These are phyloP conservation scores for Hydractinia symbiolongicarpus DNA, from an alignment of 30 jellyfish, hydroid and myxozoan genomes.

Conservation along the genomic window DNA sequence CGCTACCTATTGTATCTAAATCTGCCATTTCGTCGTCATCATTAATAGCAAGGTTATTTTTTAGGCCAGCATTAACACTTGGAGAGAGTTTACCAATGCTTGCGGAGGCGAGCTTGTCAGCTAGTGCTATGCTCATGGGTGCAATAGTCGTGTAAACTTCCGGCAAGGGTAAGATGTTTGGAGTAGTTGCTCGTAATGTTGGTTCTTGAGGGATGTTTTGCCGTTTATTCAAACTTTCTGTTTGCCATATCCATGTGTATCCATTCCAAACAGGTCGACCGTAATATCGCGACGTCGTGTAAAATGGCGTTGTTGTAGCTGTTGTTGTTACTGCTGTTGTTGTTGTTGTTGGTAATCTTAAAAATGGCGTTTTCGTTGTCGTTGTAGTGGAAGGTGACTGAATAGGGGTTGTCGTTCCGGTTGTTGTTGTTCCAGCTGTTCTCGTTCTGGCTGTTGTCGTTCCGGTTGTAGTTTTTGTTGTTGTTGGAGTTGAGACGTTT, in stretches of 20 bases:
- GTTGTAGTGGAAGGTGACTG: background rate
- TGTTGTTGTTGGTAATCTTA: background rate
- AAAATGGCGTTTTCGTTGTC: conserved; percentile 2
- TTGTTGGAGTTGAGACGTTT: background rate
- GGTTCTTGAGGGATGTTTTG: conserved; percentile 18
- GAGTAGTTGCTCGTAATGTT: background rate
- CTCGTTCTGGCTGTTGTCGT: background rate
- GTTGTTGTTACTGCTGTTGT: background rate
- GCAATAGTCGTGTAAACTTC: conserved; percentile 28
- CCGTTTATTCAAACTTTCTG: conserved; percentile 8
- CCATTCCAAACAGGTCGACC: conserved; percentile 25
- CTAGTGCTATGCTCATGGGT: conserved; percentile 5
- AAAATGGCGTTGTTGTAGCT: background rate
- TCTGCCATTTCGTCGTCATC: conserved; percentile 13
- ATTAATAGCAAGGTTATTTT: background rate
- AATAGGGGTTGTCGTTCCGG: background rate
- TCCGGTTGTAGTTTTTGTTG: background rate
- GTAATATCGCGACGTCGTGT: background rate
- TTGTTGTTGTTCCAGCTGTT: background rate
- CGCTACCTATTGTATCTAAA: background rate
- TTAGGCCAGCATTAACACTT: background rate
- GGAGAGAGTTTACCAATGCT: conserved; percentile 33
- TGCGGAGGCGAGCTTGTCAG: background rate
- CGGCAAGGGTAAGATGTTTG: background rate
- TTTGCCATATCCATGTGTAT: conserved; percentile 24